phyloP scores from a whole-genome alignment of 2,888 invertebrate species.

The Acronicta leporina region DNA sequence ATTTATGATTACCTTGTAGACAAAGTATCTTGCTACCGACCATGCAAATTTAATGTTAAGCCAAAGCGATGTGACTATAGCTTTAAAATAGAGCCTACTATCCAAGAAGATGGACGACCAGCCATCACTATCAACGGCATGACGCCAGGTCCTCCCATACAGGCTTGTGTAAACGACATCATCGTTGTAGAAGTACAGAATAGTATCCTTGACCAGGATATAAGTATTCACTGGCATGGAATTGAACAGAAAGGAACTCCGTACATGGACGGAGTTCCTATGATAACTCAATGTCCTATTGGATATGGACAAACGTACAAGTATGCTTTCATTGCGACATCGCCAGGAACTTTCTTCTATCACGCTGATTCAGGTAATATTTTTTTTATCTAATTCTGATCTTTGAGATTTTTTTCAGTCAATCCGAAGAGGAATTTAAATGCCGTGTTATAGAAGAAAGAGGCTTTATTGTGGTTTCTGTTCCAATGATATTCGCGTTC shows the following conservation, averaged over 20 bases:
- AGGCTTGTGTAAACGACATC: constrained; percentile 92
- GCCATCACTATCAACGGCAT: constrained; percentile 77
- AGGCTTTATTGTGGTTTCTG: too few relatives aligned
- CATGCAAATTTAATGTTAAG: constrained; percentile 86
- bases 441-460: not conserved
- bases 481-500: too few relatives aligned
- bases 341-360: constrained; percentile 92
- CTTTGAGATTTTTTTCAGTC: not conserved
- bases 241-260: constrained; percentile 90
- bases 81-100: constrained; percentile 77
- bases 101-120: constrained; percentile 71
- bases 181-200: constrained; percentile 93
- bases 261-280: constrained; percentile 93
- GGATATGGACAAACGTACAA: constrained; percentile 91
- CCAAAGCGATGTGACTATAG: constrained; percentile 79
- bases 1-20: constrained; percentile 66
- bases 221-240: constrained; percentile 94
- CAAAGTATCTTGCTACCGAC: constrained; percentile 78
- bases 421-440: not conserved
- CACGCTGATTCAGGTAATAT: constrained; percentile 91
- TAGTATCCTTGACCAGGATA: constrained; percentile 90
- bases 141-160: constrained; percentile 87
- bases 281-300: constrained; percentile 94
- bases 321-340: constrained; percentile 91
- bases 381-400: not conserved